These are phyloP conservation scores for Coracias cyanogaster DNA, from an alignment of 2,797 vertebrate genomes.

Conservation along the genomic window DNA sequence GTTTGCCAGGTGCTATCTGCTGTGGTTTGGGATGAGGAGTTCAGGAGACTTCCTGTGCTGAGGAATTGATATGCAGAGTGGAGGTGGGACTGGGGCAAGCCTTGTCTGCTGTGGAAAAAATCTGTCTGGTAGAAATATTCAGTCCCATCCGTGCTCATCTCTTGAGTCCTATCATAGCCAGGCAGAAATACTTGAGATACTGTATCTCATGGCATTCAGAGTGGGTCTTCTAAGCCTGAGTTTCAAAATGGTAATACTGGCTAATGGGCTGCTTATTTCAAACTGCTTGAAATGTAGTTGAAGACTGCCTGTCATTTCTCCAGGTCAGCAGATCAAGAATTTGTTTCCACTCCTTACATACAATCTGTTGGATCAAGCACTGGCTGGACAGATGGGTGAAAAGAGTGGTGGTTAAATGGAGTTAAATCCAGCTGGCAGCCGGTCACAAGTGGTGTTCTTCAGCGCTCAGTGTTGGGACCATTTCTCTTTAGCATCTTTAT, in stretches of 20 bases:
- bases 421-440: no score
- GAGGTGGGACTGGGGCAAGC: background rate
- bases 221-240: background rate
- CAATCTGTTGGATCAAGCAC: no score
- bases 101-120: background rate
- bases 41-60: background rate
- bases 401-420: no score
- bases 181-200: background rate
- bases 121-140: background rate
- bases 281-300: background rate
- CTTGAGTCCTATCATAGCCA: background rate
- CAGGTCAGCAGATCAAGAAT: background rate
- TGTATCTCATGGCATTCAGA: fast-evolving
- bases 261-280: background rate
- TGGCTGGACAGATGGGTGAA: no score
- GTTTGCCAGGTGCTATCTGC: background rate
- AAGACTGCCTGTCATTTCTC: background rate
- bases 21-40: background rate
- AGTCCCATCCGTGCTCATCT: background rate
- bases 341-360: background rate
- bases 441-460: no score
- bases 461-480: no score
- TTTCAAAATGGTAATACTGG: background rate
- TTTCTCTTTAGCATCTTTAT: no score
- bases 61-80: background rate